Evolutionary conservation across 2,888 invertebrate genomes (phyloP), one percentile per base, ranked within the genome.

Genomic region (Drosophila anomalata): DNA sequence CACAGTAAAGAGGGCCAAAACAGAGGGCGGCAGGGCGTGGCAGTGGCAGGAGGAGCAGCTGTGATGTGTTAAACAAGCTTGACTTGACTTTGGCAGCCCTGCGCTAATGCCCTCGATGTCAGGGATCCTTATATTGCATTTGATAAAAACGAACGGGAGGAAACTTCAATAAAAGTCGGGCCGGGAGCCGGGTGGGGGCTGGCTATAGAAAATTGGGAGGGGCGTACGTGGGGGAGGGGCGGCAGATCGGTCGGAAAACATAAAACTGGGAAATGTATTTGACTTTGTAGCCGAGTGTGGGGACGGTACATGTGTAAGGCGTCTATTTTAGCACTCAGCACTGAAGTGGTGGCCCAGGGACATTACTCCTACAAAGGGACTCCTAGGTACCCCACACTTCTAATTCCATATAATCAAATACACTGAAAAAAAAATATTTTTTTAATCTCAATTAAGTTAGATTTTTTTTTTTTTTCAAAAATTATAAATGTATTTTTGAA

Each of bases 61-160:
- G 65, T 39, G 44, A 33, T 29, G 50, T 50, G 60, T 59, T 50
- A 44, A 62, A 42, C 42, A 59, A 62, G 33, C 66, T 29, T 56
- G 56, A 65, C 66, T 65, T 50, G 66, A 39, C 66, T 65, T 67
- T 20, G 63, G 50, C 69, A 46, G 42, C 36, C 63, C 39, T 31
- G 63, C 29, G 62, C 62, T 70, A 70, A 70, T 70, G 70, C 52
- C 33, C 52, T 22, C 51, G 44, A 47, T 70, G 62, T 47, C 51
- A 50, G 62, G 51, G 69, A 70, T 54, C 70, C 60, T 58, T 62
- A 68, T 78, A 78, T 74, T 71, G 78, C 73, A 77, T 77, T 73
- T 73, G 76, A 47, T 63, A 60, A 68, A 65, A 55, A 73, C 63
- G n/a, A 44, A 14, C 51, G 14, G 29, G 20, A 39, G 52, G 53